Conservation (phyloP, 53 echinoderm and acorn worm species). For the Echinometra lucunter region DNA sequence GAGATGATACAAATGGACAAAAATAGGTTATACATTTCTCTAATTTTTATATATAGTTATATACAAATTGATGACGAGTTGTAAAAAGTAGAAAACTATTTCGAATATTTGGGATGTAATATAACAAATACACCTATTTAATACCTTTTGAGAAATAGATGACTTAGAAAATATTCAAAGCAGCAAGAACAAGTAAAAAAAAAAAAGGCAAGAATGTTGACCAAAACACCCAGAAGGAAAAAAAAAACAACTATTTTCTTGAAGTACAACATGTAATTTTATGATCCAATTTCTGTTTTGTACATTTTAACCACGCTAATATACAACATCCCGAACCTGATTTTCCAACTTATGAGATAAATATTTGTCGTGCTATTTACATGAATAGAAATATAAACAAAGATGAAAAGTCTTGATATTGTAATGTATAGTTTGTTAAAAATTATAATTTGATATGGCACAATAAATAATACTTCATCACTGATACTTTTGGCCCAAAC, state of each 20-base stretch:
- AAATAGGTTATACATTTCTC: neutral
- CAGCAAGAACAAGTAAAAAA: constrained; percentile 8
- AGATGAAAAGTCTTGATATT: neutral
- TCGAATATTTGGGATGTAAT: neutral
- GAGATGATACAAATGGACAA: neutral
- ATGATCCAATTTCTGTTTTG: neutral
- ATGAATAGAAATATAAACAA: neutral
- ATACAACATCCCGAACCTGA: neutral
- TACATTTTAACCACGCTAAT: neutral
- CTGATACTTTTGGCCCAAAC: neutral
- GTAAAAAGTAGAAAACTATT: constrained; percentile 35
- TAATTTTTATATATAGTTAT: neutral
- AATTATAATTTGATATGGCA: neutral
- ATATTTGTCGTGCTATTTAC: neutral
- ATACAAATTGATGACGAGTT: neutral
- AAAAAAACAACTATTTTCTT: neutral
- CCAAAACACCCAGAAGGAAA: constrained; percentile 14
- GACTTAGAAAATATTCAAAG: neutral
- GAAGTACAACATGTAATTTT: neutral
- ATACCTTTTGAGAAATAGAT: neutral
- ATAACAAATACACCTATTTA: neutral
- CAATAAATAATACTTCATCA: neutral
- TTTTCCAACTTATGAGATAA: neutral
- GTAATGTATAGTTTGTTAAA: neutral
- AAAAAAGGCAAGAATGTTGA: constrained; percentile 38